Base-by-base conservation (phyloP, 2,113 vertebrate genomes). In the Eretmochelys imbricata region DNA sequence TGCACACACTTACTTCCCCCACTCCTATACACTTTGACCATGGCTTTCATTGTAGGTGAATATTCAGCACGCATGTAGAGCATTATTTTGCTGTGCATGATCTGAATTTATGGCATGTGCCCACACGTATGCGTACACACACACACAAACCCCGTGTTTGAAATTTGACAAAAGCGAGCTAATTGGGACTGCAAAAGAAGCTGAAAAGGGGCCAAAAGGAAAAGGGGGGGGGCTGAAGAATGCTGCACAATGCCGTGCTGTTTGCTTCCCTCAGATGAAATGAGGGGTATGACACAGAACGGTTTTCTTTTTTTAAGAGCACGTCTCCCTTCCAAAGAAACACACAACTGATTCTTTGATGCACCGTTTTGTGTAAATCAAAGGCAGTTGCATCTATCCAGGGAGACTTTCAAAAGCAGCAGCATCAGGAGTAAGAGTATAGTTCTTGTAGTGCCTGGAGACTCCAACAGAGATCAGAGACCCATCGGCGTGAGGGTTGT, bases 181-280 rank as follows among this genome's bases (percentile, higher is more conserved):
- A 96, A 96, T 96, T 95, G 96, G 96, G 95, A 91, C 88, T 96
- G 97, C 96, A 97, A 97, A 97, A 93, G 94, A 94, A 92, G 94
- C 96, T 92, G 97, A 96, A 95, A 96, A 96, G 96, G 97, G 96
- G 95, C 96, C 90, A 48, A 78, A 48, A 31, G 78, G 57, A 59
- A 16, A 94, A 95, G 81, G 93, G 89, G 89, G 89, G 4, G 93
- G 93, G 90, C 92, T 93, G 91, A 92, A 90, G 96, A 83, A 95
- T 87, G 12, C 80, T 4, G 87, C 94, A 96, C 95, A 96, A 97
- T 35, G 7, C 62, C 16, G 17, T 89, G 65, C 85, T 25, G 89
- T 90, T 16, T 22, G 88, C 86, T 1, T 12, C 84, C 25, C 94
- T 95, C 94, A 80, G 79, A 95, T 53, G 78, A 91, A 54, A 80